Percentiles rank a stretch among this genome's conserved stretches.
Conservation (phyloP, 2,797 vertebrate genomes). For the Ctenosaura bakeri region DNA sequence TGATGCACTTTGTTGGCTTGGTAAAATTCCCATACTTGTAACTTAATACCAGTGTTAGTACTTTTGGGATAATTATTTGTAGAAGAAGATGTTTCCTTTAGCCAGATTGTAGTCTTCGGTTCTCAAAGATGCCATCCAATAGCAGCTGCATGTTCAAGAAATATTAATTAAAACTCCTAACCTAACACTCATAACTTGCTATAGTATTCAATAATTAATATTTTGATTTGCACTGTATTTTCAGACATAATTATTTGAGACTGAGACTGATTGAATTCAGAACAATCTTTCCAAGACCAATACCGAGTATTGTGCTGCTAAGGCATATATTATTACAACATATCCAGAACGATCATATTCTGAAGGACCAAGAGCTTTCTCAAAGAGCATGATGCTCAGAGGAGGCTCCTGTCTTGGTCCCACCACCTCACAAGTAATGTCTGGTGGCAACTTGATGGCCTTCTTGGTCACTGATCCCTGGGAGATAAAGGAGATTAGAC, state of each 20-base stretch:
- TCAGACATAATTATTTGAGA: not conserved
- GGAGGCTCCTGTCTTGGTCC: too few species aligned
- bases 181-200: too few species aligned
- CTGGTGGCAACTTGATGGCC: too few species aligned
- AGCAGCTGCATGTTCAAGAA: not conserved
- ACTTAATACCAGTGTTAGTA: not conserved
- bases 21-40: not conserved
- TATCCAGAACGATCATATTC: not conserved
- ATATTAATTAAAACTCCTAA: too few species aligned
- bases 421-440: too few species aligned
- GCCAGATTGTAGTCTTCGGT: not conserved
- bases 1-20: not conserved
- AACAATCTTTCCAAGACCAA: not conserved
- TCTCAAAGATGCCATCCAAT: not conserved
- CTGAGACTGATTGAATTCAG: too few species aligned
- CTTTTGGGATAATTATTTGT: not conserved
- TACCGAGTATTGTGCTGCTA: not conserved
- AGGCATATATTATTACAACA: not conserved
- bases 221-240: too few species aligned
- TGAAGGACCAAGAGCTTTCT: too few species aligned
- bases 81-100: not conserved
- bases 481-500: too few species aligned
- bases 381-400: too few species aligned
- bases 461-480: too few species aligned
- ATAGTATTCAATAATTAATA: too few species aligned